phyloP scores from a whole-genome alignment of 1,140 invertebrate genomes.

The Trichonephila inaurata region DNA sequence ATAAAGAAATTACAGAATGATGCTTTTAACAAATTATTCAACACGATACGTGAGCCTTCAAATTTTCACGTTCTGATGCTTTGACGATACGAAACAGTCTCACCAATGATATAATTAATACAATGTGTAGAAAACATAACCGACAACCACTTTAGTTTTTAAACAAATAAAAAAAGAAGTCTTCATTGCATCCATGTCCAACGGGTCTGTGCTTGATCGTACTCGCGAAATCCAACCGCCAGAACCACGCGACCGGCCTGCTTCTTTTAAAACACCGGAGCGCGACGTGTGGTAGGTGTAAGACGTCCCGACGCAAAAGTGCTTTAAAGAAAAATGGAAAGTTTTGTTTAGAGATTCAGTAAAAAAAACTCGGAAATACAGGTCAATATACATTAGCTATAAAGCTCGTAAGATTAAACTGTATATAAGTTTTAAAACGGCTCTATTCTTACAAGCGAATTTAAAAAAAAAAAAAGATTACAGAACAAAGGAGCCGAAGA shows the following conservation, averaged over 20 bases:
- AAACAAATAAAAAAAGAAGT: conserved; percentile 66
- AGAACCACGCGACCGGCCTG: conserved; percentile 68
- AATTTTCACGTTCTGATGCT: conserved; percentile 15
- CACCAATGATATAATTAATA: conserved; percentile 51
- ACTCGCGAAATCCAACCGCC: conserved; percentile 73
- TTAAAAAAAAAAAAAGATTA: not conserved
- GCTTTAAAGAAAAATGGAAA: conserved; percentile 76
- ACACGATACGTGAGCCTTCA: conserved; percentile 23
- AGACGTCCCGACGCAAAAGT: conserved; percentile 74
- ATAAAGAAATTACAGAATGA: conserved; percentile 71
- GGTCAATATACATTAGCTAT: conserved; percentile 16
- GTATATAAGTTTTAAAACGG: conserved; percentile 9
- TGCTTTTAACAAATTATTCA: conserved; percentile 35
- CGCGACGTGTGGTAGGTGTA: conserved; percentile 68
- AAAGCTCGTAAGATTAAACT: not conserved
- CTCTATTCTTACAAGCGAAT: not conserved
- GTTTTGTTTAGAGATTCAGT: conserved; percentile 60
- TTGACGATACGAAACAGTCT: conserved; percentile 43
- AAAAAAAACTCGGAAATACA: conserved; percentile 37
- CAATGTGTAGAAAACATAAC: conserved; percentile 36
- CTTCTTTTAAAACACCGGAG: conserved; percentile 74
- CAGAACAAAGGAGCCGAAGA: not conserved
- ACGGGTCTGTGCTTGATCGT: conserved; percentile 47
- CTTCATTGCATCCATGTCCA: conserved; percentile 61
- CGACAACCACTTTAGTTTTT: conserved; percentile 60